phyloP scores from a whole-genome alignment of 1,140 invertebrate genomes.

The Propsilocerus akamusi region DNA sequence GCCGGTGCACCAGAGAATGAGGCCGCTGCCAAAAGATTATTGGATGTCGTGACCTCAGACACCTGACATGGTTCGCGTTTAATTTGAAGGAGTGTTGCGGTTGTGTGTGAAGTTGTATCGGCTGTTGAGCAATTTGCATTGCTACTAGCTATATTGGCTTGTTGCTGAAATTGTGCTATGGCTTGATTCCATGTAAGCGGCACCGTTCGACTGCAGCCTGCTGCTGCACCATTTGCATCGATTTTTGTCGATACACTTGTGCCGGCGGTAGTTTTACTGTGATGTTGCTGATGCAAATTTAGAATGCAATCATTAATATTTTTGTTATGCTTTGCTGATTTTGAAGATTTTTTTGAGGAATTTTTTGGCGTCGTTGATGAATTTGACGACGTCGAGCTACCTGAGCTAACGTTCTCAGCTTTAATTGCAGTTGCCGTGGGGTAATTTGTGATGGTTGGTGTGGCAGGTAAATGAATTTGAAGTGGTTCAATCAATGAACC shows the following conservation, averaged over 20 bases:
- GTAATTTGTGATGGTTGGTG: background rate
- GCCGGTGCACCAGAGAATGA: slow-evolving; percentile 8
- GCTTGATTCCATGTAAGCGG: background rate
- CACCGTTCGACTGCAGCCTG: background rate
- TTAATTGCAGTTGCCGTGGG: background rate
- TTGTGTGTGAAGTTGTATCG: too few species aligned
- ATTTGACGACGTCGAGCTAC: background rate
- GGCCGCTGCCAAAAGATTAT: slow-evolving; percentile 27
- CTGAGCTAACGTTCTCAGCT: background rate
- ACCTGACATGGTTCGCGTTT: slow-evolving; percentile 45
- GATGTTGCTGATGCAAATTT: slow-evolving; percentile 1
- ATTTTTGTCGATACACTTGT: too few species aligned
- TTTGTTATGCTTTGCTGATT: background rate
- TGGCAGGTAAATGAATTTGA: background rate
- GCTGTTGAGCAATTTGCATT: too few species aligned
- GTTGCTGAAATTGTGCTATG: background rate
- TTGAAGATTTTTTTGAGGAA: background rate
- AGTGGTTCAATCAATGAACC: background rate
- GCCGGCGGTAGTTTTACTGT: background rate
- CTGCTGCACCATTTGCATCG: background rate
- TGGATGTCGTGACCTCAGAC: slow-evolving; percentile 40
- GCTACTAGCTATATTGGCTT: background rate
- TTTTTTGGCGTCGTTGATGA: background rate
- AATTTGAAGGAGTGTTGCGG: slow-evolving; percentile 24
- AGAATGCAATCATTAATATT: background rate